Percentiles rank a stretch among this genome's conserved stretches.
These are phyloP conservation scores for Enoplosus armatus DNA, from an alignment of 2,797 vertebrate genomes.

Conservation along the genomic window DNA sequence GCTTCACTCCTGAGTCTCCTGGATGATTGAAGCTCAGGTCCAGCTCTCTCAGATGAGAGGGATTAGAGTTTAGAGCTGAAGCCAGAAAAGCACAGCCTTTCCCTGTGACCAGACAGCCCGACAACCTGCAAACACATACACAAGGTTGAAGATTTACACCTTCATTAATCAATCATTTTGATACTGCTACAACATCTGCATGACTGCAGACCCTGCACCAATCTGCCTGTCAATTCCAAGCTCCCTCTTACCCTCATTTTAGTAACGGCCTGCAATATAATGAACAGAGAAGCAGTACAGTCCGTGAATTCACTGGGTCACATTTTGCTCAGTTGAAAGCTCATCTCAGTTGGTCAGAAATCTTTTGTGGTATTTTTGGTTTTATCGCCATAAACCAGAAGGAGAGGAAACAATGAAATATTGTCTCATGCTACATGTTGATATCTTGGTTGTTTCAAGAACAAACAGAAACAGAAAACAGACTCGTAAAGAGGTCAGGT, in stretches of 20 bases:
- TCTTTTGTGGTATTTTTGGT: background rate
- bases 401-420: background rate
- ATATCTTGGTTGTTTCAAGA: background rate
- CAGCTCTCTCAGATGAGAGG: conserved; percentile 44
- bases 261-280: background rate
- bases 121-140: conserved; percentile 23
- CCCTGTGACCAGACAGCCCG: conserved; percentile 37
- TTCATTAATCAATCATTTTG: background rate
- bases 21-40: conserved; percentile 57
- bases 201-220: background rate
- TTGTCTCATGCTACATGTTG: background rate
- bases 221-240: background rate
- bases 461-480: background rate
- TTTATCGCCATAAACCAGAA: background rate
- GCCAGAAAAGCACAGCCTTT: conserved; percentile 19
- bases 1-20: conserved; percentile 7
- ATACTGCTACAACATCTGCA: background rate
- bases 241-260: too few relatives aligned
- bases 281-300: too few relatives aligned
- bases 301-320: background rate
- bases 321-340: background rate
- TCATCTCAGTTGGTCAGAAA: background rate
- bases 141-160: background rate
- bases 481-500: background rate
- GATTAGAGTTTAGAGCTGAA: conserved; percentile 31